Conservation (phyloP, 2,888 invertebrate species). For the Tricholauxania praeusta region DNA sequence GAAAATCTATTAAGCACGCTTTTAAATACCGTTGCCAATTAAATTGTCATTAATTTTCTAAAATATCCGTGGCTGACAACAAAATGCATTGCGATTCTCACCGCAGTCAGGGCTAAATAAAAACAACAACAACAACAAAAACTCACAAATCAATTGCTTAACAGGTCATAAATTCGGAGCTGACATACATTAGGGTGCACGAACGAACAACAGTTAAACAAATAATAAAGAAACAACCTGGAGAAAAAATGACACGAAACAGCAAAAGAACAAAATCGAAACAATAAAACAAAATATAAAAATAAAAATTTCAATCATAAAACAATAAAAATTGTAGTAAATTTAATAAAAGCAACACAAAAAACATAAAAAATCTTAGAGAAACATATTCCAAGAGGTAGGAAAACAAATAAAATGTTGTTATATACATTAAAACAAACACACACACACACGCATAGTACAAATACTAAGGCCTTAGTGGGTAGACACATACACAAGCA, state of each 20-base stretch:
- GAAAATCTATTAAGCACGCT: no score
- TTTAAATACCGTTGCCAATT: neutral
- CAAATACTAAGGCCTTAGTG: no score
- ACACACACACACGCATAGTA: no score
- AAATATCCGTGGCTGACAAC: neutral
- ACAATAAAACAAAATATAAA: no score
- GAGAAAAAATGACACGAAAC: neutral
- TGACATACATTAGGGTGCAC: neutral
- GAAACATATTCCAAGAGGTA: constrained; percentile 2
- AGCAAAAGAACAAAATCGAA: neutral
- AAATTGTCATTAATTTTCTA: constrained; percentile 9
- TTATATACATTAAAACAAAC: no score
- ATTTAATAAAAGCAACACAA: constrained; percentile 4
- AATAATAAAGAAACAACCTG: neutral
- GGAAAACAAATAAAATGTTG: neutral
- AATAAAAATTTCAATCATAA: neutral
- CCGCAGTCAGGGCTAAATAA: neutral
- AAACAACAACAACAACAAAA: constrained; percentile 11
- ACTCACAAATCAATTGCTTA: constrained; percentile 30
- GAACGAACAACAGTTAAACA: constrained; percentile 4
- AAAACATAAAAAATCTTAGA: neutral
- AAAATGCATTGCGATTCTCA: neutral
- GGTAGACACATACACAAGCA: no score
- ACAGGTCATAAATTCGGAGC: constrained; percentile 21
- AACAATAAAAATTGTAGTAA: constrained; percentile 6